A percentile compares a stretch with the other conserved stretches of the same genome.
phyloP scores from a whole-genome alignment of 2,888 invertebrate genomes.

The Athalia rosae region DNA sequence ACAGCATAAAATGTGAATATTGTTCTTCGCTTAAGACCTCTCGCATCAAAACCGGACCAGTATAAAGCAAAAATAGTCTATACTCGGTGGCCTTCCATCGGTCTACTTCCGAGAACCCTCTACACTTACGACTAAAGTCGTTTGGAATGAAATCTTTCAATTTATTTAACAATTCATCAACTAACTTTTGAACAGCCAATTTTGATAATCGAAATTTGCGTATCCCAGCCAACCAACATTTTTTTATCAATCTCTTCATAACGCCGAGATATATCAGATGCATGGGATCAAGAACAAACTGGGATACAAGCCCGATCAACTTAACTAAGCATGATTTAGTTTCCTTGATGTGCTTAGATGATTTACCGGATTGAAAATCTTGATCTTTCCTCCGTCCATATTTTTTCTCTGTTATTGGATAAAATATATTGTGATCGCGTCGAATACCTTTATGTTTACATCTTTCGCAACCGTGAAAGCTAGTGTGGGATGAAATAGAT shows the following conservation, averaged over 20 bases:
- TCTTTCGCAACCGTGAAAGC: too few relatives aligned
- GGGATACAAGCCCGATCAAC: background rate
- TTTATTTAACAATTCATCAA: background rate
- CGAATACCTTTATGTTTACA: too few relatives aligned
- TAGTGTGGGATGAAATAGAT: background rate
- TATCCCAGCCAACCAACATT: constrained; percentile 10
- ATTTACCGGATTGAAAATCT: background rate
- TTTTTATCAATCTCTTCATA: constrained; percentile 5
- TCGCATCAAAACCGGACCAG: constrained; percentile 57
- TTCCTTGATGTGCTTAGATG: background rate
- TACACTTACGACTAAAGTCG: constrained; percentile 59
- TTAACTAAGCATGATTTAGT: background rate
- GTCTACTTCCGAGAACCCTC: constrained; percentile 55
- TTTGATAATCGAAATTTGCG: background rate
- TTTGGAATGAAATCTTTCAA: constrained; percentile 2
- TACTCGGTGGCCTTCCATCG: constrained; percentile 64
- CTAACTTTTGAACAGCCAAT: background rate
- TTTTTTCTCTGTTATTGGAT: background rate
- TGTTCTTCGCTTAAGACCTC: constrained; percentile 47
- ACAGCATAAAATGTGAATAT: constrained; percentile 55
- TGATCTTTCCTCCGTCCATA: background rate
- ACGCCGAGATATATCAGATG: constrained; percentile 13
- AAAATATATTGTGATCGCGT: too few relatives aligned
- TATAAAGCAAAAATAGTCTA: constrained; percentile 58
- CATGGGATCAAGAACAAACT: constrained; percentile 20